A percentile compares a stretch with the other conserved stretches of the same genome.
These are phyloP conservation scores for Pantherophis guttatus DNA, from an alignment of 2,113 vertebrate species.

Conservation along the genomic window DNA sequence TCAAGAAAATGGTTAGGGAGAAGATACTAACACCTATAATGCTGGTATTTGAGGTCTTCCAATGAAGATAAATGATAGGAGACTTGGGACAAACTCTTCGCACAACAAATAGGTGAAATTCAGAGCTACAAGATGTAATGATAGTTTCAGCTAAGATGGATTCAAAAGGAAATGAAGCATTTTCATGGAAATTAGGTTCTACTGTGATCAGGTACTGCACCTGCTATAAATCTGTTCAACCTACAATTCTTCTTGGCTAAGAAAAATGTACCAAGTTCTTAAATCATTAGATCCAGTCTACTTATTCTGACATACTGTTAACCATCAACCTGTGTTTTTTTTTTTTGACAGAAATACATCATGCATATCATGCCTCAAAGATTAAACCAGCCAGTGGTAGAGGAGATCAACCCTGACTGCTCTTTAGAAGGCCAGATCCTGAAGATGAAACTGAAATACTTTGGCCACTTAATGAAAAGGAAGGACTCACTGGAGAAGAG, in stretches of 20 bases:
- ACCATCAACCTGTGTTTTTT: not conserved
- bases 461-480: too few relatives aligned
- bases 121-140: not conserved
- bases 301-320: not conserved
- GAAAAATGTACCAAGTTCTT: not conserved
- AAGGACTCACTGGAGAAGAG: too few relatives aligned
- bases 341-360: not conserved
- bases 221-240: not conserved
- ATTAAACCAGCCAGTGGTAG: too few relatives aligned
- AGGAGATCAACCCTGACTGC: too few relatives aligned
- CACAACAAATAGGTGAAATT: not conserved
- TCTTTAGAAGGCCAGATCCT: too few relatives aligned
- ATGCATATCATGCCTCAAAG: not conserved
- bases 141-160: not conserved
- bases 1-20: not conserved
- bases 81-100: not conserved
- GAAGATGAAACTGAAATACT: too few relatives aligned
- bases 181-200: not conserved
- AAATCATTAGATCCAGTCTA: not conserved
- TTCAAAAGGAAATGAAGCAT: not conserved
- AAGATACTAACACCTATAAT: not conserved
- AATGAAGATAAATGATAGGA: not conserved
- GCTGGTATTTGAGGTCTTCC: not conserved
- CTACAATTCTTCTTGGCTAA: not conserved
- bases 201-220: not conserved